Percentiles rank a stretch among this genome's conserved stretches.
These are phyloP conservation scores for Lithodes maja DNA, from an alignment of 2,888 invertebrate species.

Conservation along the genomic window DNA sequence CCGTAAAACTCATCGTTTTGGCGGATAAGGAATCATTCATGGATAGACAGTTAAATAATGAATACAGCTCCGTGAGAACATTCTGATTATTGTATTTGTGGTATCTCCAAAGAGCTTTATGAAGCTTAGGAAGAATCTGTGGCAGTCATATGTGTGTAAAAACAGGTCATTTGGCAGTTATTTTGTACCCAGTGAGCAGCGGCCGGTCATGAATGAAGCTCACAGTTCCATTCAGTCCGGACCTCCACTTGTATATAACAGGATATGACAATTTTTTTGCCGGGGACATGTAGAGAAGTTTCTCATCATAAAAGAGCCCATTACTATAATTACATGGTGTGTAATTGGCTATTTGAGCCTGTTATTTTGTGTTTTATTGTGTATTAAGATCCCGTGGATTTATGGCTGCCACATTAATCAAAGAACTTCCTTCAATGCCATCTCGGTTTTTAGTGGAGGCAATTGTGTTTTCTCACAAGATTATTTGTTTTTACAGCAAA, in stretches of 20 bases:
- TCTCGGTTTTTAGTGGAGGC: constrained; percentile 12
- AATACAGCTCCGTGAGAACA: too few relatives aligned
- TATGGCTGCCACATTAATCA: neutral
- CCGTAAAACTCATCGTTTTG: too few relatives aligned
- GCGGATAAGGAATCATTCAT: too few relatives aligned
- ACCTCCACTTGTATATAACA: neutral
- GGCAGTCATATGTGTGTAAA: too few relatives aligned
- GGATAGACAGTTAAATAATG: too few relatives aligned
- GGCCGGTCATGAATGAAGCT: neutral
- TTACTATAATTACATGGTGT: constrained; percentile 11
- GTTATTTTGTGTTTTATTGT: neutral
- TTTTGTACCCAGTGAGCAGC: too few relatives aligned
- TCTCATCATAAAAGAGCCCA: constrained; percentile 29
- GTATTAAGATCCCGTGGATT: constrained; percentile 6
- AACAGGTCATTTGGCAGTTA: too few relatives aligned
- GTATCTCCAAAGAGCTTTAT: too few relatives aligned
- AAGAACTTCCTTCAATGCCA: neutral
- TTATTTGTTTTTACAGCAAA: neutral
- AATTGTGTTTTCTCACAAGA: neutral
- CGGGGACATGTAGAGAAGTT: neutral
- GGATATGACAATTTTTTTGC: constrained; percentile 1
- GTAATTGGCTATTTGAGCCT: constrained; percentile 16
- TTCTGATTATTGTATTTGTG: too few relatives aligned
- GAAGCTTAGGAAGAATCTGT: too few relatives aligned
- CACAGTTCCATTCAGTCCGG: neutral